Conservation (phyloP, 2,113 vertebrate genomes). For the Mus spicilegus region DNA sequence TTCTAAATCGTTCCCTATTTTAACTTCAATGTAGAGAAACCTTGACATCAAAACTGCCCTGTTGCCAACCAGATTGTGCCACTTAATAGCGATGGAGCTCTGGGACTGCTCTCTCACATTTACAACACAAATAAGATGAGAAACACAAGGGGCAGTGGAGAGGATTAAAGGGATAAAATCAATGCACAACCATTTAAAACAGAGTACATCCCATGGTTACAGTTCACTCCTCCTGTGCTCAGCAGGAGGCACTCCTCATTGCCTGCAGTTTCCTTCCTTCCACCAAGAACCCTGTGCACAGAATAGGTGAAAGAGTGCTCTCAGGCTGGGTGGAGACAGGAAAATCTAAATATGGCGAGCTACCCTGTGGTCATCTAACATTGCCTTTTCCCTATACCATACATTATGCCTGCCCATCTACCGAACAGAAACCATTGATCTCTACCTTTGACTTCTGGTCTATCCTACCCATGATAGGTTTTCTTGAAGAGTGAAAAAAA, state of each 20-base stretch:
- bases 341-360: background rate
- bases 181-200: background rate
- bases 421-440: background rate
- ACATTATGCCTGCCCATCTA: accelerated
- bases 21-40: conserved; percentile 60
- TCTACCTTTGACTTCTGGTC: background rate
- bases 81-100: background rate
- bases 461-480: background rate
- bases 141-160: background rate
- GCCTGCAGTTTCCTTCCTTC: background rate
- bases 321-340: background rate
- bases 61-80: conserved; percentile 8
- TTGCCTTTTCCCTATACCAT: background rate
- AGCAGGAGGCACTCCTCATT: background rate
- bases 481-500: conserved; percentile 8
- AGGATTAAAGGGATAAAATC: background rate
- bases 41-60: conserved; percentile 36
- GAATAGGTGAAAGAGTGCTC: background rate
- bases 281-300: background rate
- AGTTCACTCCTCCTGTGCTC: background rate
- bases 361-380: background rate
- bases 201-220: background rate
- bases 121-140: background rate
- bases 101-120: background rate
- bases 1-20: conserved; percentile 71